Conservation (phyloP, 2,888 invertebrate species). For the Macrosiphum euphorbiae region DNA sequence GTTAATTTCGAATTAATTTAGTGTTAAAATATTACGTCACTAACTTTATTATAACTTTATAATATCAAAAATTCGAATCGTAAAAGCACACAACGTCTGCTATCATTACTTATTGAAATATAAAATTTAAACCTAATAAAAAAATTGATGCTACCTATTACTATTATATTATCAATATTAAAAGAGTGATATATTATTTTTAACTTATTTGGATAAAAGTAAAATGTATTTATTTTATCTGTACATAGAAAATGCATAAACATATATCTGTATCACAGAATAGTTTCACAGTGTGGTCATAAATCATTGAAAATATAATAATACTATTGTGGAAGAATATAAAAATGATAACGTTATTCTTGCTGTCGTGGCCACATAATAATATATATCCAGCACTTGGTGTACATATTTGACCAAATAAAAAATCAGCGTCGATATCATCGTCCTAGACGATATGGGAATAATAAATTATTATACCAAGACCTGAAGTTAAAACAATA, state of each 20-base stretch:
- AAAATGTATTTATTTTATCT: no score
- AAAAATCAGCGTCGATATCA: neutral
- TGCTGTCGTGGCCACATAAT: neutral
- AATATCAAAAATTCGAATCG: neutral
- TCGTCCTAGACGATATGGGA: neutral
- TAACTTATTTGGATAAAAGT: no score
- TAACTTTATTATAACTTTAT: neutral
- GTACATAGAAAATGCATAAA: no score
- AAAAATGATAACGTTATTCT: neutral
- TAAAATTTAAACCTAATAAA: neutral
- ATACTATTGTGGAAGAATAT: neutral
- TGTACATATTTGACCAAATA: neutral
- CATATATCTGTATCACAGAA: no score
- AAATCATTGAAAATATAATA: neutral
- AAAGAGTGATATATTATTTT: no score
- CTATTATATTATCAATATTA: no score
- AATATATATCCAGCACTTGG: neutral
- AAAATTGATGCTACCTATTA: no score
- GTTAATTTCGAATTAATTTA: neutral
- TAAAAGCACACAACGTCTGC: neutral
- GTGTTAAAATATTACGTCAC: no score
- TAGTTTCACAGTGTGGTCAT: neutral
- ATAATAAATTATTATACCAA: neutral
- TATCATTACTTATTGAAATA: neutral
- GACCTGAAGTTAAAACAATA: no score